Base-by-base conservation (phyloP, 2,113 vertebrate species). In the Sphaerodactylus townsendi region DNA sequence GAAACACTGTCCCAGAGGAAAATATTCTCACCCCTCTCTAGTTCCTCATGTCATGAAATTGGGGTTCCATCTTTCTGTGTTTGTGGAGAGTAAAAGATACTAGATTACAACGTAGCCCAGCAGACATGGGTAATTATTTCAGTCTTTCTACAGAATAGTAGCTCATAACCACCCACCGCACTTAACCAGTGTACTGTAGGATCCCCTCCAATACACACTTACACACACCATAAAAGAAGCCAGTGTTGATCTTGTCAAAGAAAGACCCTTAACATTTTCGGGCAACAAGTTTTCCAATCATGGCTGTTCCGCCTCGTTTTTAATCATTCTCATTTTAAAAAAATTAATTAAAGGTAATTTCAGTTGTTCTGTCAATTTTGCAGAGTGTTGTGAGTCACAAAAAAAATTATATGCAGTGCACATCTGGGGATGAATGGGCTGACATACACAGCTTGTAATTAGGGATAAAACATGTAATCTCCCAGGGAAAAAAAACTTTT, bases 391-490 rank as follows among this genome's bases (percentile, higher is more conserved):
- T 83, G 82, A 76, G 46, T 76, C 72, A 76, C 44, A 66, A 76
- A 83, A 76, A 83, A 69, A 83, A 83, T 76, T 83, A 83, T 66
- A 76, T 76, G 82, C 72, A 76, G 15, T 76, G 62, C 82, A 83
- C 82, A 83, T 83, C 62, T 83, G 62, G 82, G 72, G 72, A 83
- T 76, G 82, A 83, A 83, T 83, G 62, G 82, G 62, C 73, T 76
- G 62, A 83, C 82, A 83, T 46, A 53, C 72, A 53, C 21, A 83
- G 81, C 71, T 82, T 74, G 23, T 83, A 83, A 83, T 83, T 76
- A 83, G 82, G 82, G 72, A 83, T 83, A 68, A 83, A 83, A 76
- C 82, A 83, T 83, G 46, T 76, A 76, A 83, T 83, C 72, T 68
- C 81, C 72, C n/a, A 68, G 82, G 72, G 53, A 76, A 83, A 83